Evolutionary conservation across 2,797 vertebrate genomes (phyloP), one percentile per base, ranked within the genome.

Genomic region (Bovichtus variegatus): DNA sequence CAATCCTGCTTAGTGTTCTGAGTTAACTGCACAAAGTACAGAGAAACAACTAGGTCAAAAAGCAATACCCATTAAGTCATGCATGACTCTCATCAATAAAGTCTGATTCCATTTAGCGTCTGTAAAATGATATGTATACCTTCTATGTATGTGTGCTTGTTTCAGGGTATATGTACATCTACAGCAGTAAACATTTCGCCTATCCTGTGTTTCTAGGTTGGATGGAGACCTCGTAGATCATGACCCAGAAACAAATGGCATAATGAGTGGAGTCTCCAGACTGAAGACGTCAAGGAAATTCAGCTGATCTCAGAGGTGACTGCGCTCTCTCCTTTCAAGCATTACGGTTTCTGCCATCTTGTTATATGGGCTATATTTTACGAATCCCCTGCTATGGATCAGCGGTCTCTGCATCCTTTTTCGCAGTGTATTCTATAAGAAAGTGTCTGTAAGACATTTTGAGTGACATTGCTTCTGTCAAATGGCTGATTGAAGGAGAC

Each of bases 401-500:
- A 82, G 59, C 63, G 72, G 78, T n/a, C 76, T 76, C 60, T 74
- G 66, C 81, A 73, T 86, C 43, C 53, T 19, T 82, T 77, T 71
- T 83, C 67, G 75, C 54, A 3, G 43, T 57, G 58, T 84, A 65
- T 79, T 79, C 59, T 68, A 64, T 83, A 76, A 61, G 41, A 82
- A 89, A 80, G 70, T 77, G 71, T 90, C 84, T 47, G 57, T 77
- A 65, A 86, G 82, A 87, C 85, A 87, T 85, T 89, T 86, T 91
- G 89, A 92, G 81, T 87, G 81, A 89, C 88, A 87, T 76, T 84
- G 83, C 83, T 65, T 77, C 81, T 87, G 89, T 91, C 87, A 87
- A 90, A 90, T 36, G 46, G 54, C 69, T 89, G 88, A 92, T 91
- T 81, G 88, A 90, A 84, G 87, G 58, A 85, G 85, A 91, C 88